These are phyloP conservation scores for Tortricodes alternella DNA, from an alignment of 2,888 invertebrate genomes.

Conservation along the genomic window DNA sequence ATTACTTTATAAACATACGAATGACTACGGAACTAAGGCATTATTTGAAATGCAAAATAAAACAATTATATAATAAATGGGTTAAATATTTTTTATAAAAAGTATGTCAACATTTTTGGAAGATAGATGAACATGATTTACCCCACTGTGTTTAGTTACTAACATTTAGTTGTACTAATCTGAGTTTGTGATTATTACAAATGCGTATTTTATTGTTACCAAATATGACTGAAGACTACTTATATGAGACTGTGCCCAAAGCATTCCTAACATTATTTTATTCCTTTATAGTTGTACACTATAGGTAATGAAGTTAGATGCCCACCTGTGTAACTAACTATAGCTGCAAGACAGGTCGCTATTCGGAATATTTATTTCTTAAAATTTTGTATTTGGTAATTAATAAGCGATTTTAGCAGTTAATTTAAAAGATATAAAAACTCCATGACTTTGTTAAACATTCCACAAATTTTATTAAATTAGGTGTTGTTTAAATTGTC, in stretches of 20 bases:
- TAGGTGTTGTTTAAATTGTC: background rate
- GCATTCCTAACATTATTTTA: conserved; percentile 45
- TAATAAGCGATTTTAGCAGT: conserved; percentile 13
- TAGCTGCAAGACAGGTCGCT: conserved; percentile 20
- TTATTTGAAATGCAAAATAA: too few species aligned
- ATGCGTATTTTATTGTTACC: conserved; percentile 30
- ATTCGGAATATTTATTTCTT: background rate
- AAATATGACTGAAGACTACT: conserved; percentile 41
- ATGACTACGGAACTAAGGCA: too few species aligned
- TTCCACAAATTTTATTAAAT: conserved; percentile 59
- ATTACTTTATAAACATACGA: too few species aligned
- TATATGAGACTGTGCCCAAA: conserved; percentile 57
- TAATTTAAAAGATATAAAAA: conserved; percentile 33
- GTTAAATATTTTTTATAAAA: background rate
- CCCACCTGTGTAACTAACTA: background rate
- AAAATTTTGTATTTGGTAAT: conserved; percentile 10
- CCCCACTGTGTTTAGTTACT: conserved; percentile 13
- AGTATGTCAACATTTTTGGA: background rate
- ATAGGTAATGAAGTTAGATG: background rate
- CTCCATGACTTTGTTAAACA: conserved; percentile 75
- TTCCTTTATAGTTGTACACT: background rate
- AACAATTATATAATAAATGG: background rate
- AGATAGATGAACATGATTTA: background rate
- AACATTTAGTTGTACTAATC: conserved; percentile 23
- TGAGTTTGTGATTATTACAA: background rate